Percentiles rank a stretch among this genome's conserved stretches.
Evolutionary conservation across 2,888 invertebrate species (phyloP).

Genomic region (Troides aeacus): DNA sequence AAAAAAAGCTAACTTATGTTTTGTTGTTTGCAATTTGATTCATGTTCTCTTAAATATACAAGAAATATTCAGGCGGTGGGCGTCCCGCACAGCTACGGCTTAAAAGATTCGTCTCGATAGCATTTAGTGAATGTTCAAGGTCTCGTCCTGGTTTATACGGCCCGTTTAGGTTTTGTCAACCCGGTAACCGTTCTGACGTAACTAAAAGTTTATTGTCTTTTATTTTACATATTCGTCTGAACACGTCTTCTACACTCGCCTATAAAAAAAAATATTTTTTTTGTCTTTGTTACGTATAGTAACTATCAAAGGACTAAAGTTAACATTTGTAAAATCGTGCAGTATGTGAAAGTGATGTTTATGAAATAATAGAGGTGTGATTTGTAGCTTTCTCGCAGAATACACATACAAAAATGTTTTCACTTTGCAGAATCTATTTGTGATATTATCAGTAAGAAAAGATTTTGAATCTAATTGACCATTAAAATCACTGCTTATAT

Average conservation of each 20-base stretch:
- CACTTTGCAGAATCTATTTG: slow-evolving; percentile 13
- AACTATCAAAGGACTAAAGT: slow-evolving; percentile 21
- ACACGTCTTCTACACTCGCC: slow-evolving; percentile 6
- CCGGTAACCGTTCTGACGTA: slow-evolving; percentile 69
- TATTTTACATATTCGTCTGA: slow-evolving; percentile 26
- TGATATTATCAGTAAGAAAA: slow-evolving; percentile 13
- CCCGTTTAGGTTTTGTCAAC: slow-evolving; percentile 75
- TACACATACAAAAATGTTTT: slow-evolving; percentile 16
- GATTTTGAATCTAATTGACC: slow-evolving; percentile 8
- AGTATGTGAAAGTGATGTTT: slow-evolving; percentile 21
- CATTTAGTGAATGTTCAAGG: slow-evolving; percentile 78
- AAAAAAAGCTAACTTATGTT: slow-evolving; percentile 19
- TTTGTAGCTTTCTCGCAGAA: slow-evolving; percentile 22
- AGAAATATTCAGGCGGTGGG: slow-evolving; percentile 58
- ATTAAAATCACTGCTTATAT: background rate
- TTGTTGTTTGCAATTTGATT: slow-evolving; percentile 25
- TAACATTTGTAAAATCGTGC: slow-evolving; percentile 12
- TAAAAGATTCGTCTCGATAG: slow-evolving; percentile 73
- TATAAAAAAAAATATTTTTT: background rate
- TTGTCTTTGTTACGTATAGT: background rate
- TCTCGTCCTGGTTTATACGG: slow-evolving; percentile 69
- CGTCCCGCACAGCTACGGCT: slow-evolving; percentile 56
- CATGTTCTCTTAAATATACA: slow-evolving; percentile 34
- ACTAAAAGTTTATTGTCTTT: slow-evolving; percentile 50
- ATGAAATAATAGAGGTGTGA: slow-evolving; percentile 4